Evolutionary conservation across 2,888 invertebrate species (phyloP), one percentile per base, ranked within the genome.

Genomic region (Lasius platythorax): DNA sequence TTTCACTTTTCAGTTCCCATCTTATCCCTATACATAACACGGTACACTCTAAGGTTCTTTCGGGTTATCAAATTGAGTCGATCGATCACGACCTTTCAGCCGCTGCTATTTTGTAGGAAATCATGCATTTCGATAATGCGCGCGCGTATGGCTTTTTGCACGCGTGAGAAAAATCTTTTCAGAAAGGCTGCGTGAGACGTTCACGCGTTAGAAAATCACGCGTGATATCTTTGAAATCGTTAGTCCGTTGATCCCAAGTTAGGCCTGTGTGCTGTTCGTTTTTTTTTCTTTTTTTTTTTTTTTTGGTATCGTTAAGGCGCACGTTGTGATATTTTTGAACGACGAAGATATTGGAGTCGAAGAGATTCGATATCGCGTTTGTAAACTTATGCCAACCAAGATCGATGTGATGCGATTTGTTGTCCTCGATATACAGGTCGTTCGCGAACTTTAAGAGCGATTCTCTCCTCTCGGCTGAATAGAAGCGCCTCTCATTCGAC

Each of bases 71-170:
- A 89, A 87, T 86, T 66, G 37, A 87, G 86, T 58, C 88, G 89
- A 90, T 90, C 90, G 90, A 90, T 90, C 85, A 85, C 90, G 90
- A 88, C 89, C 88, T 89, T 87, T 90, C 64, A 83, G 58, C 66
- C 23, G 85, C 84, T 84, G 86, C 85, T 83, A 85, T 83, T 84
- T 63, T 67, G 86, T 67, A 82, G 86, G 64, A 79, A 83, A 84
- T 87, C 85, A 67, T 87, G 53, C 85, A 90, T 90, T 83, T 84
- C 82, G 67, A 40, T 64, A 76, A 64, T 82, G 72, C 33, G 76
- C 86, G 83, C 74, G 70, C 72, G 83, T 53, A 61, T n/a, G 72
- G 46, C 43, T 43, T 30, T 30, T 30, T 63, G 75, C 74, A 63
- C 83, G 81, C 64, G 72, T 78, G 64, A 61, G 75, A 79, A 85